Conservation (phyloP, 2,888 invertebrate species). For the Rugalucina vietnamica region DNA sequence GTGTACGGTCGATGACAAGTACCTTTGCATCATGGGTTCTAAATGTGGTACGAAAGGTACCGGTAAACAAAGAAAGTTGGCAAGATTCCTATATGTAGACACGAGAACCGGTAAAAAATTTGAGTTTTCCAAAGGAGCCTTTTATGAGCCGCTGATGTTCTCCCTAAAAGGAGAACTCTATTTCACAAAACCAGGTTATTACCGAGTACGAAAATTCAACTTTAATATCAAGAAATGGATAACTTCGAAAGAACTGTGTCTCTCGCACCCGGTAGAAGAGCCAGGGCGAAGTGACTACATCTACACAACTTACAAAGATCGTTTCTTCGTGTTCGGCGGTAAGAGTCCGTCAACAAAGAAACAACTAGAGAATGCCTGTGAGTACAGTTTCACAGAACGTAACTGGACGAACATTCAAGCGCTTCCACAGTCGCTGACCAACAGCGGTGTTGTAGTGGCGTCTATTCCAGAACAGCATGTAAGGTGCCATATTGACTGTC, state of each 20-base stretch:
- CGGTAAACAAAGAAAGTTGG: slow-evolving; percentile 30
- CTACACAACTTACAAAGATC: slow-evolving; percentile 56
- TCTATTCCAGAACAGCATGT: slow-evolving; percentile 66
- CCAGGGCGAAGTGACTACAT: slow-evolving; percentile 63
- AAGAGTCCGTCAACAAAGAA: slow-evolving; percentile 56
- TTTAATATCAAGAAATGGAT: slow-evolving; percentile 59
- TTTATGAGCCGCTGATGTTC: slow-evolving; percentile 64
- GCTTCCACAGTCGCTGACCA: slow-evolving; percentile 66
- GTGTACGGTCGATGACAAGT: slow-evolving; percentile 57
- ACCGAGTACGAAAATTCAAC: slow-evolving; percentile 59
- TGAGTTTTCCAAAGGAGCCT: slow-evolving; percentile 59
- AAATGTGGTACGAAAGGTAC: slow-evolving; percentile 55
- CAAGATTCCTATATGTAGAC: slow-evolving; percentile 65
- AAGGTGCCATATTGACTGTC: slow-evolving; percentile 72
- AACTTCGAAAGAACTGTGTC: slow-evolving; percentile 45
- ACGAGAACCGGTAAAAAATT: slow-evolving; percentile 38
- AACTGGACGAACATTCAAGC: slow-evolving; percentile 64
- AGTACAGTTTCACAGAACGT: slow-evolving; percentile 58
- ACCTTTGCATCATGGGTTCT: slow-evolving; percentile 67
- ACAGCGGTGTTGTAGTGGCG: slow-evolving; percentile 64
- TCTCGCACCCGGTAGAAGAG: slow-evolving; percentile 60
- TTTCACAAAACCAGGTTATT: slow-evolving; percentile 65
- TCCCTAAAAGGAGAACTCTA: slow-evolving; percentile 63
- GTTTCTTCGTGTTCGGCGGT: slow-evolving; percentile 72
- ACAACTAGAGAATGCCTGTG: slow-evolving; percentile 55